Evolutionary conservation across 2,888 invertebrate species (phyloP).

Genomic region (Nemotelus nigrinus): DNA sequence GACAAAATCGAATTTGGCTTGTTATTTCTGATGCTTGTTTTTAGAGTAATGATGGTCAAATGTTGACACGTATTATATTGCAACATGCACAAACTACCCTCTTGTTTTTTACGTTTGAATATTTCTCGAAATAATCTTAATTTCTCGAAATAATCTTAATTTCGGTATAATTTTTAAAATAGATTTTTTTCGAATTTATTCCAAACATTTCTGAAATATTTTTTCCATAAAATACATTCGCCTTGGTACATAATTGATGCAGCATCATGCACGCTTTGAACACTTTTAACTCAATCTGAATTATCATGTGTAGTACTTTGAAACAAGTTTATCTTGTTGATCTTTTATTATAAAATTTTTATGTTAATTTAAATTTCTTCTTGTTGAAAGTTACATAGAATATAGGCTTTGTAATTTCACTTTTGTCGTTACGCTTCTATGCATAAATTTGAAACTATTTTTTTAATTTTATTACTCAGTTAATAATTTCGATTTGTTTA

Average conservation of each 20-base stretch:
- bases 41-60: too few species aligned
- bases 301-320: neutral
- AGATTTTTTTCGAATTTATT: neutral
- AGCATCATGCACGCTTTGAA: slow-evolving; percentile 26
- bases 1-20: slow-evolving; percentile 6
- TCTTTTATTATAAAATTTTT: neutral
- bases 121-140: too few species aligned
- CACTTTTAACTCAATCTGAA: neutral
- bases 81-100: too few species aligned
- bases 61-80: too few species aligned
- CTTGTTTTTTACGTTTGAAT: too few species aligned
- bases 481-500: slow-evolving; percentile 3
- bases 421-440: slow-evolving; percentile 14
- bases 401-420: slow-evolving; percentile 34
- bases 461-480: slow-evolving; percentile 6
- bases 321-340: neutral
- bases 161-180: too few species aligned
- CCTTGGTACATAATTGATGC: neutral
- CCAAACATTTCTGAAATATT: neutral
- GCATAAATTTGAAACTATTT: neutral
- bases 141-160: too few species aligned
- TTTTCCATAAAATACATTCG: neutral
- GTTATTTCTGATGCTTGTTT: slow-evolving; percentile 10
- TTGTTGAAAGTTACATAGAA: slow-evolving; percentile 1
- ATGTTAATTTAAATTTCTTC: neutral